phyloP scores from a whole-genome alignment of 2,113 vertebrate species.

The Atlantisia rogersi region DNA sequence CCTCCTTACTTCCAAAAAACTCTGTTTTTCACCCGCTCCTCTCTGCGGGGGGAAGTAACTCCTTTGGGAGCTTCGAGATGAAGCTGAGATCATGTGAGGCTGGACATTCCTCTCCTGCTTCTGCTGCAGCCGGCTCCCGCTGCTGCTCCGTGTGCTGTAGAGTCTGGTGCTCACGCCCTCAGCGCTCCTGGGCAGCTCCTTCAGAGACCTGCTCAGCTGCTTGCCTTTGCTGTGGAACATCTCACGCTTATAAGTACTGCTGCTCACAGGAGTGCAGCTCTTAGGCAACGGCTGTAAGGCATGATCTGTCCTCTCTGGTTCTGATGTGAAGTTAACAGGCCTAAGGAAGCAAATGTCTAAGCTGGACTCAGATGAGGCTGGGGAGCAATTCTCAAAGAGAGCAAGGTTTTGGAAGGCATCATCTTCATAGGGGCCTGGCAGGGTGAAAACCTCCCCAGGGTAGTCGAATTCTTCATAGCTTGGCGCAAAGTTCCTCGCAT shows the following conservation, averaged over 20 bases:
- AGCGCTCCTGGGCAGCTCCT: slow-evolving; percentile 84
- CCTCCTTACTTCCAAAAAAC: slow-evolving; percentile 85
- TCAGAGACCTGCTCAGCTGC: slow-evolving; percentile 92
- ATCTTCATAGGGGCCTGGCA: slow-evolving; percentile 83
- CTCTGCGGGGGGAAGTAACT: slow-evolving; percentile 82
- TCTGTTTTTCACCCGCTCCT: slow-evolving; percentile 79
- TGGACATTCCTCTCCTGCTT: slow-evolving; percentile 85
- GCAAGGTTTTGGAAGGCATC: slow-evolving; percentile 80
- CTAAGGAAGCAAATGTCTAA: slow-evolving; percentile 93
- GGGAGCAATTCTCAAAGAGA: slow-evolving; percentile 88
- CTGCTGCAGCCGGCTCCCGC: slow-evolving; percentile 80
- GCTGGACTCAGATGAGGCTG: slow-evolving; percentile 91
- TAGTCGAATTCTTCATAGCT: slow-evolving; percentile 83
- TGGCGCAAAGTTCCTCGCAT: slow-evolving; percentile 74
- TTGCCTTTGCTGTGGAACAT: slow-evolving; percentile 89
- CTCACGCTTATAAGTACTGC: slow-evolving; percentile 80
- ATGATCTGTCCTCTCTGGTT: slow-evolving; percentile 80
- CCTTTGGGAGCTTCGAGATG: slow-evolving; percentile 78
- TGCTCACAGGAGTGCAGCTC: slow-evolving; percentile 78
- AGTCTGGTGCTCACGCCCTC: slow-evolving; percentile 77
- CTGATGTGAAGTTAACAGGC: slow-evolving; percentile 83
- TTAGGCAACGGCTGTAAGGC: slow-evolving; percentile 77
- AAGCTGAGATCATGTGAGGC: slow-evolving; percentile 73
- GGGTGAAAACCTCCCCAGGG: slow-evolving; percentile 77
- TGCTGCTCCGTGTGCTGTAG: slow-evolving; percentile 83